Evolutionary conservation across 1,140 invertebrate genomes (phyloP).

Genomic region (Gonioctena quinquepunctata): DNA sequence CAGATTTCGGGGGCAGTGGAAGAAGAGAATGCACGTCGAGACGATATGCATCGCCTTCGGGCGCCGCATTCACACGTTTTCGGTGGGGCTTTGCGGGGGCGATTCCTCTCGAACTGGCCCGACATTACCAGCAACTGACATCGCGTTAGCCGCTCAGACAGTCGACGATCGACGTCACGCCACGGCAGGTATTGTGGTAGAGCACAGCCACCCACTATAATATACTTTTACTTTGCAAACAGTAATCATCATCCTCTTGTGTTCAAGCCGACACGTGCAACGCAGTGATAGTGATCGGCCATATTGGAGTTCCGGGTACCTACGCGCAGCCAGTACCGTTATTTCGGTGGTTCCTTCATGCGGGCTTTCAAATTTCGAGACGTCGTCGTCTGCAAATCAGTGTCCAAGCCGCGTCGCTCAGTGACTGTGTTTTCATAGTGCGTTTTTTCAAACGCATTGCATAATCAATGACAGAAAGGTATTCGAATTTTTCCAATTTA

Average conservation of each 20-base stretch:
- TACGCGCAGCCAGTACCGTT: not conserved
- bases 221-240: conserved; percentile 9
- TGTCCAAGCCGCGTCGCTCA: not conserved
- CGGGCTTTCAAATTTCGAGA: conserved; percentile 1
- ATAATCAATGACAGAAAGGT: conserved; percentile 26
- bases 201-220: conserved; percentile 17
- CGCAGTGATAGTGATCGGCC: conserved; percentile 9
- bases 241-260: conserved; percentile 11
- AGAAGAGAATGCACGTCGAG: conserved; percentile 12
- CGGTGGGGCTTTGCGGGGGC: conserved; percentile 16
- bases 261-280: conserved; percentile 7
- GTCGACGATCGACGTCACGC: conserved; percentile 20
- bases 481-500: not conserved
- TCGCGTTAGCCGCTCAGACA: conserved; percentile 21
- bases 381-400: not conserved
- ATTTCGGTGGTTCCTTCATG: conserved; percentile 10
- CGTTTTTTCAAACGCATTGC: conserved; percentile 18
- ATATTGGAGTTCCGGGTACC: conserved; percentile 19
- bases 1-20: conserved; percentile 14
- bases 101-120: conserved; percentile 2
- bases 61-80: conserved; percentile 19
- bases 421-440: not conserved
- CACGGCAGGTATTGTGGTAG: conserved; percentile 6
- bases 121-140: conserved; percentile 19
- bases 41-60: conserved; percentile 17